Conservation (phyloP, 1,140 invertebrate species). For the Aleiodes sp. region DNA sequence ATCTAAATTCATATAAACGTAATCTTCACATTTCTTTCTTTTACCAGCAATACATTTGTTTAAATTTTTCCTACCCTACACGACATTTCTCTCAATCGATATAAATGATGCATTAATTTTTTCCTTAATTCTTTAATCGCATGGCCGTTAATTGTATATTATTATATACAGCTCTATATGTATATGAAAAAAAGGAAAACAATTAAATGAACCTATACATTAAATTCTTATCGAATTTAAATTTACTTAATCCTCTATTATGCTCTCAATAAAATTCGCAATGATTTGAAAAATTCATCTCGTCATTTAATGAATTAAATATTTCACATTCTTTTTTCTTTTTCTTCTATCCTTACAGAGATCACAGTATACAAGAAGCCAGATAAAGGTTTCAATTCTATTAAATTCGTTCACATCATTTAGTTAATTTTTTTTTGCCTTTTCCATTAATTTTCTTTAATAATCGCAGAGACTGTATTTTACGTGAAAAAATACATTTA, state of each 20-base stretch:
- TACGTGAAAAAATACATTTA: conserved; percentile 34
- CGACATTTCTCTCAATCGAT: conserved; percentile 32
- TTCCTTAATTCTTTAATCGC: conserved; percentile 30
- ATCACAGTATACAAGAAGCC: conserved; percentile 67
- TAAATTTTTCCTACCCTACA: background rate
- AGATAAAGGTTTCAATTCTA: conserved; percentile 60
- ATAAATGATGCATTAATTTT: conserved; percentile 35
- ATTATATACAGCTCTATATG: conserved; percentile 57
- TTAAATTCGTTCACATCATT: conserved; percentile 28
- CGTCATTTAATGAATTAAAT: conserved; percentile 43
- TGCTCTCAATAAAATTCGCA: conserved; percentile 35
- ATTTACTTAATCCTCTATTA: conserved; percentile 35
- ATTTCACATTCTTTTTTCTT: conserved; percentile 44
- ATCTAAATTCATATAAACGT: conserved; percentile 12
- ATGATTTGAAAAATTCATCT: conserved; percentile 24
- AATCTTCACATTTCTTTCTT: conserved; percentile 28
- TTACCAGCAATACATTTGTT: background rate
- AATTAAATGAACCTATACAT: conserved; percentile 43
- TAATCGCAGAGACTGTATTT: no score
- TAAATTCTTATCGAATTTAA: conserved; percentile 27
- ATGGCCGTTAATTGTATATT: conserved; percentile 51
- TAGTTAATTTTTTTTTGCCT: background rate
- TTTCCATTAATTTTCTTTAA: background rate
- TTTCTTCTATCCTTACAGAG: conserved; percentile 57
- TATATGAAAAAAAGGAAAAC: conserved; percentile 34